Evolutionary conservation across 2,888 invertebrate species (phyloP).

Genomic region (Polyommatus icarus): DNA sequence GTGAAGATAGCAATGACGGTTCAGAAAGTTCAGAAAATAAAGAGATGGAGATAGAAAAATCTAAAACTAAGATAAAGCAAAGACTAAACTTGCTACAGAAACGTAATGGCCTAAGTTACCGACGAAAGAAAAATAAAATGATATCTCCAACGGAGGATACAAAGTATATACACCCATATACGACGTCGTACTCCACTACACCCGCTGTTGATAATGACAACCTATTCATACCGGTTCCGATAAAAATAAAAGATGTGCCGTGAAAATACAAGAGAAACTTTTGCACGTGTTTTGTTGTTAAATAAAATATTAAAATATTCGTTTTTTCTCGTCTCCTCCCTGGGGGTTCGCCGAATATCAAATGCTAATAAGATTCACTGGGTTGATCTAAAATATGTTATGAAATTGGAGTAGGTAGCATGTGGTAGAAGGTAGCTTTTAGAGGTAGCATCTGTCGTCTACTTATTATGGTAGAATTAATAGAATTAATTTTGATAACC

Average conservation of each 20-base stretch:
- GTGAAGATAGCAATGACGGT: conserved; percentile 8
- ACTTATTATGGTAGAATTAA: background rate
- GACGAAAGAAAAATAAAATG: background rate
- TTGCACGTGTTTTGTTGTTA: background rate
- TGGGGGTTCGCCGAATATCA: background rate
- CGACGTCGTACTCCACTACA: conserved; percentile 37
- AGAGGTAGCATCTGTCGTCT: background rate
- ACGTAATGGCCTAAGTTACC: background rate
- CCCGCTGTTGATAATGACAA: conserved; percentile 47
- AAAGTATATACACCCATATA: conserved; percentile 2
- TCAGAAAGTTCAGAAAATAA: conserved; percentile 20
- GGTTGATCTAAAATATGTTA: conserved; percentile 6
- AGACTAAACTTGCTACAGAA: conserved; percentile 7
- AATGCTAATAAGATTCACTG: background rate
- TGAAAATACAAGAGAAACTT: conserved; percentile 4
- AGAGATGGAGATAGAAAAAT: background rate
- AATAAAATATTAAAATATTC: conserved; percentile 20
- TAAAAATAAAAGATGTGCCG: conserved; percentile 49
- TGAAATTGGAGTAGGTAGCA: background rate
- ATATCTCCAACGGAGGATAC: background rate
- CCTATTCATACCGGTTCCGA: conserved; percentile 57
- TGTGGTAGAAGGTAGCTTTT: background rate
- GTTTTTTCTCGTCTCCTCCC: background rate
- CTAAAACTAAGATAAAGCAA: conserved; percentile 1
- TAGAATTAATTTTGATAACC: background rate